Base-by-base conservation (phyloP, 1,140 invertebrate species). In the Dysdera silvatica region DNA sequence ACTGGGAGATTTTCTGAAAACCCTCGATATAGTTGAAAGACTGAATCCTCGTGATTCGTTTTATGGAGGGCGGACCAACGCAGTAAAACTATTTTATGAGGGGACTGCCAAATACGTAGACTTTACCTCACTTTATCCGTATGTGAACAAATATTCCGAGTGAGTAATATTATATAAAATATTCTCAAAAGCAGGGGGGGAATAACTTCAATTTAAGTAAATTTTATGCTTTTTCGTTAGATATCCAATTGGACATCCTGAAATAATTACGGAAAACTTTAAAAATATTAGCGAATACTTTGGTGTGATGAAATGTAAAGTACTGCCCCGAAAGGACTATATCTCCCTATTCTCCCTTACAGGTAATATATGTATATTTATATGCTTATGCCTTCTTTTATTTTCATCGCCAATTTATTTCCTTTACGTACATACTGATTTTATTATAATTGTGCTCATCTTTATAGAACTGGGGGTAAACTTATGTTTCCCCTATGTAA, bases 221-320 rank as follows among this genome's bases (percentile, higher is more conserved):
- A n/a, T n/a, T 10, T 10, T 37, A 37, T 20, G n/a, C 24, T 14
- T 45, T 45, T 16, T 45, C n/a, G 41, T n/a, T 45, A 23, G 24
- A 45, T 60, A 47, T 37, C 59, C 59, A 18, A n/a, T 37, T 28
- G 48, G 59, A n/a, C 59, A 52, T 61, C 59, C 59, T 10, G 26
- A 37, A 41, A 35, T 54, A 16, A 35, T 54, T 14, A 40, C 31
- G 29, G 2, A 23, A 20, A 20, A 35, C 37, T 54, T 54, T 40
- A 6, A 33, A 10, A 2, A 41, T 29, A 20, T 56, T 33, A 23
- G 35, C 12, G 12, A 56, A 5, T 71, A 68, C 60, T 68, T 71
- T 56, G 71, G 72, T 3, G 40, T 74, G 2, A 61, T 70, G 12
- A 71, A 69, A 43, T 70, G 69, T 54, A 43, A n/a, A 8, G 57